A percentile compares a stretch with the other conserved stretches of the same genome.
Conservation (phyloP, 2,797 vertebrate species). For the Rhabdophis nuchalis region DNA sequence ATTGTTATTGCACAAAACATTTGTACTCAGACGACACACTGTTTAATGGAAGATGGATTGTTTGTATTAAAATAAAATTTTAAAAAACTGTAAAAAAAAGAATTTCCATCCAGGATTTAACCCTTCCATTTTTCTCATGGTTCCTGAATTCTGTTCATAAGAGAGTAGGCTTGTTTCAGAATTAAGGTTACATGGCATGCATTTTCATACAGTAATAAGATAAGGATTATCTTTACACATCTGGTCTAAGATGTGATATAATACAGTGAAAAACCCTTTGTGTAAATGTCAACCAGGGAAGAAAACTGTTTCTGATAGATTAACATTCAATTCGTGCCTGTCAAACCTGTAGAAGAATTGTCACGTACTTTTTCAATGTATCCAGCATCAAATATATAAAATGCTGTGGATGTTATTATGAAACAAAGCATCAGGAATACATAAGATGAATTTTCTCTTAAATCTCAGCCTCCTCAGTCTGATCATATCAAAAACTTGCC, state of each 20-base stretch:
- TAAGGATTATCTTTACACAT: neutral
- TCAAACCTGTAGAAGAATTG: neutral
- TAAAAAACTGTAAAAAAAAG: no score
- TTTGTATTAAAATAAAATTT: no score
- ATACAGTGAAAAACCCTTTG: neutral
- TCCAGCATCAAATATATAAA: constrained; percentile 2
- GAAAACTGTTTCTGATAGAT: neutral
- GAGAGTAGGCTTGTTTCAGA: neutral
- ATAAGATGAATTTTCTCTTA: neutral
- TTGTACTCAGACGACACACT: no score
- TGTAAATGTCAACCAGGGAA: neutral
- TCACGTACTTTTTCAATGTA: neutral
- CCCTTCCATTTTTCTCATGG: neutral
- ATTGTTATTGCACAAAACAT: no score
- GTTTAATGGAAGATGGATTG: no score
- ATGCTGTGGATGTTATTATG: neutral
- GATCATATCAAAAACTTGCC: constrained; percentile 35
- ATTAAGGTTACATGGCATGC: no score
- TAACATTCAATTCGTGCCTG: neutral
- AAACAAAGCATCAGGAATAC: constrained; percentile 1
- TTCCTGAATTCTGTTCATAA: neutral
- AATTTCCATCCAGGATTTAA: neutral
- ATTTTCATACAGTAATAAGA: neutral
- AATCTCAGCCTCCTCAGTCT: constrained; percentile 9
- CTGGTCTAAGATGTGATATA: neutral